Evolutionary conservation across 2,888 invertebrate genomes (phyloP), one percentile per base, ranked within the genome.

Genomic region (Rhogogaster chlorosoma): DNA sequence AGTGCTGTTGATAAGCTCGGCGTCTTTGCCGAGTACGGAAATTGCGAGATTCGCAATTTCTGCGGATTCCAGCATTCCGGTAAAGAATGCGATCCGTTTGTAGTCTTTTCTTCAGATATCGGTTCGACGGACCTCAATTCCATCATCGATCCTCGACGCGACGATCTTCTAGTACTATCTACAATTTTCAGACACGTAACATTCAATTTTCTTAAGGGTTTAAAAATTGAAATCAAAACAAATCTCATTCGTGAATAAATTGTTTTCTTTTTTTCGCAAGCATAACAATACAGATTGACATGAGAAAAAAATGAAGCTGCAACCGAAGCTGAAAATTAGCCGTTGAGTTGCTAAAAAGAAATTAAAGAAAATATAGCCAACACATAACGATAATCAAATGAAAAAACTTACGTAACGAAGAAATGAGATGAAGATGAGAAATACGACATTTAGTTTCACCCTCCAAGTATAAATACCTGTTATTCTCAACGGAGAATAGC

Each of bases 81-180:
- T 71, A 92, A 89, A 61, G 92, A 92, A 84, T 92, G 91, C 26
- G 93, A 91, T 49, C 91, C 91, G 86, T 85, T 86, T 78, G 87
- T 85, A 36, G 85, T 87, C 73, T 87, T 89, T 6, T 85, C 80
- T 86, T 95, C 95, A 89, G 94, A 93, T 87, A 88, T 90, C 73
- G 87, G 87, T 38, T 89, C 90, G 64, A 85, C 86, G 42, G 88
- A 88, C 91, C 96, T 96, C 83, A 97, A 94, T 93, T 98, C 97
- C 92, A 97, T 94, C 97, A 97, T 97, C 82, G 97, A 97, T 88
- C 97, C 97, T 89, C 97, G 95, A 90, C 97, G 95, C 87, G 96
- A 95, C 91, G 96, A 96, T 29, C 96, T 95, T 75, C 96, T 94
- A 91, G 96, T 96, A 88, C 95, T 95, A 75, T 96, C 26, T 95